Evolutionary conservation across 2,113 vertebrate genomes (phyloP).

Genomic region (Crotalus helleri): DNA sequence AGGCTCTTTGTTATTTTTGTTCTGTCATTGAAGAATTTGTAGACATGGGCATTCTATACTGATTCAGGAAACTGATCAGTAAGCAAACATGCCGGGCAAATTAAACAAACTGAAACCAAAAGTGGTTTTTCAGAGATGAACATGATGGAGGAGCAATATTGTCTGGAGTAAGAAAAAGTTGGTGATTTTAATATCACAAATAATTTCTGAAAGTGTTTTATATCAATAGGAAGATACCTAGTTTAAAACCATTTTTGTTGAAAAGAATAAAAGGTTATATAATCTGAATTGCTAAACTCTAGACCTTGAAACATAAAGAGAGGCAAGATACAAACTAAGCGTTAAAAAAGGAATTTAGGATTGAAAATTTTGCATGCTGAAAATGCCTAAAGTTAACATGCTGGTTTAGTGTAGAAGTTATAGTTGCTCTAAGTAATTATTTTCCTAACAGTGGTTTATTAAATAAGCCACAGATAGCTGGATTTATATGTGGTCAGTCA

Average conservation of each 20-base stretch:
- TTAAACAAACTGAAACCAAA: neutral
- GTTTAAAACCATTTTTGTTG: neutral
- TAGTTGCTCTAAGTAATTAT: neutral
- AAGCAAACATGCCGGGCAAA: neutral
- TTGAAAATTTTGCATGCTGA: neutral
- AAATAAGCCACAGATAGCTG: neutral
- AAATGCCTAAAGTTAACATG: neutral
- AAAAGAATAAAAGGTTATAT: neutral
- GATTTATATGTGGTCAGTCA: neutral
- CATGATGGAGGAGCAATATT: neutral
- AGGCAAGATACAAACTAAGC: neutral
- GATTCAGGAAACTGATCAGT: neutral
- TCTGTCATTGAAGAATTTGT: neutral
- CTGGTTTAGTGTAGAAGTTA: neutral
- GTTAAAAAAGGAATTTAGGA: neutral
- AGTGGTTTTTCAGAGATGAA: neutral
- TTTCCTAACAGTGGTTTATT: neutral
- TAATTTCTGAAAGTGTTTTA: neutral
- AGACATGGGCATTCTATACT: neutral
- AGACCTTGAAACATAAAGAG: neutral
- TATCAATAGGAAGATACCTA: neutral
- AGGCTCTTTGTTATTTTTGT: neutral
- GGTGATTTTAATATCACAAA: neutral
- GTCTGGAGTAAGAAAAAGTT: neutral
- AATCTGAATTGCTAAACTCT: neutral